phyloP scores from a whole-genome alignment of 2,113 vertebrate species.

The Rattus rattus region DNA sequence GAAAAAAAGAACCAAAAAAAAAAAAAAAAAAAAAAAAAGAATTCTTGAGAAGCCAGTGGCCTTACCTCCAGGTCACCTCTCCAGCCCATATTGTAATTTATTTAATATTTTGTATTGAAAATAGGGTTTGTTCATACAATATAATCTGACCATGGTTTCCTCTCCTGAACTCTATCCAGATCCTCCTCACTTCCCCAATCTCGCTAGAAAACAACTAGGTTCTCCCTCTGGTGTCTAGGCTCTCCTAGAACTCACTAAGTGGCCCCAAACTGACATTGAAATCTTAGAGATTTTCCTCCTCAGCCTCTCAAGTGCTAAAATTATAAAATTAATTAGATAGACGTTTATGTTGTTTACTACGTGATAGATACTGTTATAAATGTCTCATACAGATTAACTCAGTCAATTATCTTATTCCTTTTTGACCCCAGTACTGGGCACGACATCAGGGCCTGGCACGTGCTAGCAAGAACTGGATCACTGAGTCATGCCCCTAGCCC shows the following conservation, averaged over 20 bases:
- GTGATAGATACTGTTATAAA: not conserved
- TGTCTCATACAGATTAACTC: not conserved
- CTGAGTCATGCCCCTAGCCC: not conserved
- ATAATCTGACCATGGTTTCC: not conserved
- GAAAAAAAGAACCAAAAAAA: too few species aligned
- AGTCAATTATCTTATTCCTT: not conserved
- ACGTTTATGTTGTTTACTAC: constrained; percentile 7
- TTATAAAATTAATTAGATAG: constrained; percentile 26
- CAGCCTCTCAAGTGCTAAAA: not conserved
- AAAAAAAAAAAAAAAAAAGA: too few species aligned
- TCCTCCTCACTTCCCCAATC: not conserved
- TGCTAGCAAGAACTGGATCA: not conserved
- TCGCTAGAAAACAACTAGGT: not conserved
- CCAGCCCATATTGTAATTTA: not conserved
- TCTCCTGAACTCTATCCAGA: not conserved
- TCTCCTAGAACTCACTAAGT: not conserved
- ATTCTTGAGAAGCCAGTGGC: not conserved
- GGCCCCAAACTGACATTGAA: not conserved
- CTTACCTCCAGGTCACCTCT: not conserved
- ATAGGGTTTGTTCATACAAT: not conserved
- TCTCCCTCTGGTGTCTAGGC: too few species aligned
- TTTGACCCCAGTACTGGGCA: not conserved
- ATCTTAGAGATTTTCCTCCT: not conserved
- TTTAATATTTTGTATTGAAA: not conserved
- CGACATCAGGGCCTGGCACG: not conserved